Conservation (phyloP, 2,888 invertebrate species). For the Dioctria rufipes region DNA sequence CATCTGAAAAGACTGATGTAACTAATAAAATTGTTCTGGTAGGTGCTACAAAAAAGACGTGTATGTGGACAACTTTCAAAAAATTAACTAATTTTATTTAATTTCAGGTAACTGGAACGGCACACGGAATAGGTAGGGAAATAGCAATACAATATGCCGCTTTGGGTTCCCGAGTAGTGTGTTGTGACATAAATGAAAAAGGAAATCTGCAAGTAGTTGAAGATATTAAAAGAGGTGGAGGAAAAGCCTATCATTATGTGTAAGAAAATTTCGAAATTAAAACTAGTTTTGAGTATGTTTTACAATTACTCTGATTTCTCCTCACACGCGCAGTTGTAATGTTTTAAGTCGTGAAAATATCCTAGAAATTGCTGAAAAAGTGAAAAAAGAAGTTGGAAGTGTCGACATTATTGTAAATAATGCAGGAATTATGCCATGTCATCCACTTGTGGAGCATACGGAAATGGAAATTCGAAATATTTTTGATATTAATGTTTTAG, state of each 20-base stretch:
- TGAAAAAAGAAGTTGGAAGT: slow-evolving; percentile 81
- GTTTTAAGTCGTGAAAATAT: slow-evolving; percentile 82
- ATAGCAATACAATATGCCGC: slow-evolving; percentile 81
- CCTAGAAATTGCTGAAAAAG: slow-evolving; percentile 75
- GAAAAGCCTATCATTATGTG: slow-evolving; percentile 71
- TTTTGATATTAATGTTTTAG: slow-evolving; percentile 83
- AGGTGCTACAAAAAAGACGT: slow-evolving; percentile 62
- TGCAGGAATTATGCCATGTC: slow-evolving; percentile 90
- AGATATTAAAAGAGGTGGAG: slow-evolving; percentile 72
- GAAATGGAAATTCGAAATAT: slow-evolving; percentile 79
- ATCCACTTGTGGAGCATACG: slow-evolving; percentile 77
- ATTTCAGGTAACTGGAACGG: slow-evolving; percentile 84
- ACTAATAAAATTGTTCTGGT: slow-evolving; percentile 83
- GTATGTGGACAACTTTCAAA: slow-evolving; percentile 63
- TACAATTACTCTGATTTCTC: neutral
- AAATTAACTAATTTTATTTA: neutral
- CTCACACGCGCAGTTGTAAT: slow-evolving; percentile 76
- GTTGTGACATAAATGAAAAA: slow-evolving; percentile 83
- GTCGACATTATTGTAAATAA: slow-evolving; percentile 87
- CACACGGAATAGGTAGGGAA: slow-evolving; percentile 88
- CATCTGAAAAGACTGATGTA: slow-evolving; percentile 77
- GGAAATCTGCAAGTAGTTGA: slow-evolving; percentile 79
- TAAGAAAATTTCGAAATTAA: slow-evolving; percentile 63
- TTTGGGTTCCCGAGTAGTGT: slow-evolving; percentile 82
- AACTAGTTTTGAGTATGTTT: no score